These are phyloP conservation scores for Diaphora mendica DNA, from an alignment of 2,888 invertebrate species.

Conservation along the genomic window DNA sequence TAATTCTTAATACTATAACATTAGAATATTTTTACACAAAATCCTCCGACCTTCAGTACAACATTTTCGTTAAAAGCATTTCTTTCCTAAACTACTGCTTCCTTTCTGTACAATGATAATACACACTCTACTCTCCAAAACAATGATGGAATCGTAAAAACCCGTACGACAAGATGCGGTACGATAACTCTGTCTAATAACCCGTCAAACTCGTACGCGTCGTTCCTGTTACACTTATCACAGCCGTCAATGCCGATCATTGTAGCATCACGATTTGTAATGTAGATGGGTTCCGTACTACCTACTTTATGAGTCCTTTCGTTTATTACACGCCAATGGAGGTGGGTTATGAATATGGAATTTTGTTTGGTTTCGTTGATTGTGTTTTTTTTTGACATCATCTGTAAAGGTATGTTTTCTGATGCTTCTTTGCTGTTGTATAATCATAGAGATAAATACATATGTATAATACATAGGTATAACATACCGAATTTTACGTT, in stretches of 20 bases:
- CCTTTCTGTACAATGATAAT: conserved; percentile 30
- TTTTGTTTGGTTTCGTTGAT: conserved; percentile 18
- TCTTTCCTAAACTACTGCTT: conserved; percentile 23
- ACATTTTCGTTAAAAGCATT: conserved; percentile 9
- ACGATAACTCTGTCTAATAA: conserved; percentile 74
- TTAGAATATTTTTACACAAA: not conserved
- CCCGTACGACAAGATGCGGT: conserved; percentile 75
- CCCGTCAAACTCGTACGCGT: conserved; percentile 39
- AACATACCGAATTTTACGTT: not conserved
- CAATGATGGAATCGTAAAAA: conserved; percentile 78
- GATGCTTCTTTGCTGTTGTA: not conserved
- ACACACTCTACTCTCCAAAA: conserved; percentile 69
- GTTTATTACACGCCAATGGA: conserved; percentile 52
- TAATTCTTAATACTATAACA: not conserved
- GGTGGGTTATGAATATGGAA: conserved; percentile 48
- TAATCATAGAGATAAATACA: not conserved
- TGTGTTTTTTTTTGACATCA: not conserved
- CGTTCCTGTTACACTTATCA: conserved; percentile 14
- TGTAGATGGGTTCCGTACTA: conserved; percentile 48
- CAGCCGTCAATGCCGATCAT: conserved; percentile 52
- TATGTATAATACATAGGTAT: no score
- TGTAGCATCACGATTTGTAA: conserved; percentile 48
- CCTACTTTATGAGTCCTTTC: conserved; percentile 46
- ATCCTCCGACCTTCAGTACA: not conserved
- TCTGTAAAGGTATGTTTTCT: not conserved